Evolutionary conservation across 2,888 invertebrate genomes (phyloP), one percentile per base, ranked within the genome.

Genomic region (Seladonia tumulorum): DNA sequence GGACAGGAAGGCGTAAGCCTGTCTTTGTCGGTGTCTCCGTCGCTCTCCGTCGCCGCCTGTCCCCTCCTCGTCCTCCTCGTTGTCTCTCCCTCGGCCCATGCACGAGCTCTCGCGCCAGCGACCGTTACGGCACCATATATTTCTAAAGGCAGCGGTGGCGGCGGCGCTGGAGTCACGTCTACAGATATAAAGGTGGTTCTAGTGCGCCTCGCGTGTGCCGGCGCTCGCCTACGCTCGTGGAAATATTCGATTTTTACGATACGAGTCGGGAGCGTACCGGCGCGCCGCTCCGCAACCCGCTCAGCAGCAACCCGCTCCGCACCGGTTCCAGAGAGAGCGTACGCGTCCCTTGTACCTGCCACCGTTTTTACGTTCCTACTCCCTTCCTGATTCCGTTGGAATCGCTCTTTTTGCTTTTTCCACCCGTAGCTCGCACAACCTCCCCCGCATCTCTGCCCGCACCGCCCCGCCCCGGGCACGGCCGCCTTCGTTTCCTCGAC

Each of bases 181-280:
- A 89, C 90, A 90, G 89, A 92, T 92, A 91, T 92, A 92, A 93
- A 92, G 92, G 92, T 92, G 90, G 90, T 91, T 90, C 91, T 90
- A 79, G 82, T 77, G 72, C 87, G 89, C 89, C 90, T 90, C 77
- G 77, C 89, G 89, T 82, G 84, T 66, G 79, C 85, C 86, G 72
- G 79, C 90, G 89, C 88, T 93, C 92, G 90, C 92, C 92, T 89
- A 91, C 92, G 90, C 90, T 90, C 87, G 91, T 88, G 90, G 91
- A 93, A 93, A 94, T 93, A 94, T 94, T 94, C 94, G 93, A 94
- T 94, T 94, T 94, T 94, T 93, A 93, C 93, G 93, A 94, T 93
- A 92, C 92, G 90, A 89, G 86, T 90, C 86, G 89, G 87, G 83
- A 81, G 78, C 79, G 74, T 35, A 66, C 66, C 22, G 66, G 8